phyloP scores from a whole-genome alignment of 92 coral and sea anemone genomes.

The Palythoa caribaeorum region DNA sequence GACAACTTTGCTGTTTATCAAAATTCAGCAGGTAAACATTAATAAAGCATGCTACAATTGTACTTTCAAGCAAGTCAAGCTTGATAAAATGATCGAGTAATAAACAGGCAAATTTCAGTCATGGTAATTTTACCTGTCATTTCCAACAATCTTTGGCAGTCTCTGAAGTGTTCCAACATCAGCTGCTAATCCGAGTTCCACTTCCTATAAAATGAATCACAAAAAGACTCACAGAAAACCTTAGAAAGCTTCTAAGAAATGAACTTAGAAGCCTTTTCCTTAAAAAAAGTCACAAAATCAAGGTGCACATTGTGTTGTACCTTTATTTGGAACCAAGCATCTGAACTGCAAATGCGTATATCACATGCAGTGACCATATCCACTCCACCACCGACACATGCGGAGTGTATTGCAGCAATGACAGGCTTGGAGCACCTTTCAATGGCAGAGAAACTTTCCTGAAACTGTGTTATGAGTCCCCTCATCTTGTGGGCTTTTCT shows the following conservation, averaged over 20 bases:
- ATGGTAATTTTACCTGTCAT: slow-evolving; percentile 79
- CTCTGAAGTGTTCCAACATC: slow-evolving; percentile 97
- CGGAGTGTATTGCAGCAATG: slow-evolving; percentile 96
- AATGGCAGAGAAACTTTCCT: slow-evolving; percentile 85
- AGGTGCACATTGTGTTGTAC: slow-evolving; percentile 18
- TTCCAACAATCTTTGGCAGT: slow-evolving; percentile 93
- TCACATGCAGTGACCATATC: slow-evolving; percentile 95
- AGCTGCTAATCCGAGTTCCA: slow-evolving; percentile 95
- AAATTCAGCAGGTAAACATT: no score
- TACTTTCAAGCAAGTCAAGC: no score
- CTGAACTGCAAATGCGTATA: slow-evolving; percentile 90
- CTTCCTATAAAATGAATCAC: slow-evolving; percentile 65
- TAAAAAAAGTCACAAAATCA: background rate
- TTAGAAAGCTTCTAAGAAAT: no score
- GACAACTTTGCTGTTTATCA: no score
- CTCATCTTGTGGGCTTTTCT: slow-evolving; percentile 80
- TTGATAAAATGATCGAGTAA: no score
- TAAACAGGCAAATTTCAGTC: background rate
- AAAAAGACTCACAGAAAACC: no score
- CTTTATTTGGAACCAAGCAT: slow-evolving; percentile 99
- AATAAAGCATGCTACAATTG: background rate
- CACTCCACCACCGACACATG: slow-evolving; percentile 97
- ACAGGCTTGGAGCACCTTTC: slow-evolving; percentile 98
- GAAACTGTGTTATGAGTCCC: slow-evolving; percentile 62
- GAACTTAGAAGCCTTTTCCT: no score